phyloP scores from a whole-genome alignment of 1,140 invertebrate genomes.

The Drosophila eugracilis region DNA sequence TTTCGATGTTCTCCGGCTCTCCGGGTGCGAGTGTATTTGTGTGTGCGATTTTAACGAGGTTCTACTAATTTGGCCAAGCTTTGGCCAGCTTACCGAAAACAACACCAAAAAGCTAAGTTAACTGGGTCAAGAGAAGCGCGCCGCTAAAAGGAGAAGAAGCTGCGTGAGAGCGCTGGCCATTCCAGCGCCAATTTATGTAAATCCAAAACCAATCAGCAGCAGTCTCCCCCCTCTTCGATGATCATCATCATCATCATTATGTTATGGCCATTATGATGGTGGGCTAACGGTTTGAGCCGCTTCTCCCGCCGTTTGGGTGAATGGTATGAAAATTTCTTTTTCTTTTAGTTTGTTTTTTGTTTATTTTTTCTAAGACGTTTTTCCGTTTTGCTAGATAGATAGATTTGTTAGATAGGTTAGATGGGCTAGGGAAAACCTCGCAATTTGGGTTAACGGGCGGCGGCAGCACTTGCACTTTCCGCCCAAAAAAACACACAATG shows the following conservation, averaged over 20 bases:
- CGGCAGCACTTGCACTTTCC: slow-evolving; percentile 74
- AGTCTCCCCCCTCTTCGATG: slow-evolving; percentile 7
- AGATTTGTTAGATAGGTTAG: too few relatives aligned
- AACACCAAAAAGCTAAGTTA: slow-evolving; percentile 20
- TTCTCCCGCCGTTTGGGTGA: slow-evolving; percentile 27
- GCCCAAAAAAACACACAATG: slow-evolving; percentile 30
- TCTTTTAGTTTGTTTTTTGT: not conserved
- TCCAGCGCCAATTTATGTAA: slow-evolving; percentile 76
- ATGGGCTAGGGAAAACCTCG: slow-evolving; percentile 35
- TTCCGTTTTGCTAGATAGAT: too few relatives aligned
- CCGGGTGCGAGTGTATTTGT: not conserved
- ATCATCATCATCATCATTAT: slow-evolving; percentile 52
- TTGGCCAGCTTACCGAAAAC: slow-evolving; percentile 14
- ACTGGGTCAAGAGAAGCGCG: slow-evolving; percentile 69
- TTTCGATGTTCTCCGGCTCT: slow-evolving; percentile 19
- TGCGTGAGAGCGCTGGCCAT: slow-evolving; percentile 17
- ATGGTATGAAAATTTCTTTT: slow-evolving; percentile 13
- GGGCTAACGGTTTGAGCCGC: slow-evolving; percentile 58
- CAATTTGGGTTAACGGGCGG: slow-evolving; percentile 65
- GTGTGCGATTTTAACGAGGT: slow-evolving; percentile 53
- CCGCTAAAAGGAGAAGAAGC: slow-evolving; percentile 13
- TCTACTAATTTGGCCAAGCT: slow-evolving; percentile 64
- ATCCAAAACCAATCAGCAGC: slow-evolving; percentile 76
- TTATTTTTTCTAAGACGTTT: too few relatives aligned
- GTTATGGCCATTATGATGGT: slow-evolving; percentile 22